phyloP scores from a whole-genome alignment of 2,113 vertebrate species.

The Urocolius indicus region DNA sequence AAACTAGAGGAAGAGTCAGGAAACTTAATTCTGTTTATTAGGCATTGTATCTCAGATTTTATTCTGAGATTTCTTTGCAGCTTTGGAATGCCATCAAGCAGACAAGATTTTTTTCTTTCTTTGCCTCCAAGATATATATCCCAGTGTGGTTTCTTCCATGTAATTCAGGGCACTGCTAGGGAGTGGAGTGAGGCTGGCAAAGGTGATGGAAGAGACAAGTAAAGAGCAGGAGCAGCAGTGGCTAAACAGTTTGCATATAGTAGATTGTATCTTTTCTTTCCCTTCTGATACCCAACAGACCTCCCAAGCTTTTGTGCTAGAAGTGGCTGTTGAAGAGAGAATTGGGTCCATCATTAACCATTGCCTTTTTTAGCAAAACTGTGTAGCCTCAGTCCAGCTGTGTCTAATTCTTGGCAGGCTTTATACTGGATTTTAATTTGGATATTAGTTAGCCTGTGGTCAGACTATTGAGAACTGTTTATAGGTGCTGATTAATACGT shows the following conservation, averaged over 20 bases:
- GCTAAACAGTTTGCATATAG: background rate
- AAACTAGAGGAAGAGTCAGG: background rate
- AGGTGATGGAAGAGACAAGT: background rate
- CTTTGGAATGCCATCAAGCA: background rate
- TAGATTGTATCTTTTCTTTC: background rate
- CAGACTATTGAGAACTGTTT: conserved; percentile 59
- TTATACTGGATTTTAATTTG: conserved; percentile 38
- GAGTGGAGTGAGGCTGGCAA: background rate
- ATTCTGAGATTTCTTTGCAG: background rate
- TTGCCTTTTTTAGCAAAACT: conserved; percentile 65
- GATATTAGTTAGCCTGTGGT: conserved; percentile 54
- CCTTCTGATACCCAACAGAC: background rate
- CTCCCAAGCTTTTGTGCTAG: background rate
- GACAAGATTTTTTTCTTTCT: background rate
- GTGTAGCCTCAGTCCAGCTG: conserved; percentile 48
- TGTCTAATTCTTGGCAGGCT: conserved; percentile 59
- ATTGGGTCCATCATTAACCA: conserved; percentile 36
- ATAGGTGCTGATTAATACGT: conserved; percentile 65
- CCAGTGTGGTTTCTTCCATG: background rate
- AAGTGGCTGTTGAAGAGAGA: conserved; percentile 19
- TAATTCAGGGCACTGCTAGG: background rate
- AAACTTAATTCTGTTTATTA: background rate
- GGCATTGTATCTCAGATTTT: background rate
- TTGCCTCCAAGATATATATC: background rate
- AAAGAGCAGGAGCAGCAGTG: background rate